Percentiles rank a stretch among this genome's conserved stretches.
Evolutionary conservation across 2,113 vertebrate genomes (phyloP).

Genomic region (Oreocharis arfaki): DNA sequence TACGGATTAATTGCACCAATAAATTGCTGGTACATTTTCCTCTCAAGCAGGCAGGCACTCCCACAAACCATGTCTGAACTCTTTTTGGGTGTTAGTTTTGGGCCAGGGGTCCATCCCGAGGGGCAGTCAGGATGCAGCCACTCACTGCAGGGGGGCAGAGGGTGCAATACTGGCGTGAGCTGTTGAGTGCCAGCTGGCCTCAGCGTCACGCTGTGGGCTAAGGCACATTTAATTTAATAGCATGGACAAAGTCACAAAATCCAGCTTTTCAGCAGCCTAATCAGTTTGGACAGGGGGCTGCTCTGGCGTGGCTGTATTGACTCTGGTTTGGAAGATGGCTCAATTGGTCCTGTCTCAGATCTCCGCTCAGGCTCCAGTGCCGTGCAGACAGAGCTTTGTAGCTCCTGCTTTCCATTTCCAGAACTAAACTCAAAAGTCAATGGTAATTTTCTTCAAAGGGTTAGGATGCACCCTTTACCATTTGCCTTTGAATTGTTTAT

Average conservation of each 20-base stretch:
- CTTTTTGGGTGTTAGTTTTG: fast-evolving
- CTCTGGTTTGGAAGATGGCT: neutral
- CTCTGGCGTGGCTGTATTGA: neutral
- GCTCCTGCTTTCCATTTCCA: neutral
- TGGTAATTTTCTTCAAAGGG: constrained; percentile 18
- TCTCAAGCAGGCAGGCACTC: neutral
- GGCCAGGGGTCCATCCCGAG: neutral
- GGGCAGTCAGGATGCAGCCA: neutral
- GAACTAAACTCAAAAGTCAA: constrained; percentile 19
- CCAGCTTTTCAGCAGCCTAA: neutral
- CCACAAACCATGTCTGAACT: fast-evolving
- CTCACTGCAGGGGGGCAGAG: fast-evolving
- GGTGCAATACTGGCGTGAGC: fast-evolving
- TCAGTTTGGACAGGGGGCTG: neutral
- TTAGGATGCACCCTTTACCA: neutral
- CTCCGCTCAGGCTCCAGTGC: neutral
- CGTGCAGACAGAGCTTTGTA: neutral
- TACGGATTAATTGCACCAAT: neutral
- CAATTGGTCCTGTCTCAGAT: neutral
- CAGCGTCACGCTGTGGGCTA: fast-evolving
- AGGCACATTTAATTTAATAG: neutral
- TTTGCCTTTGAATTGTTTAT: neutral
- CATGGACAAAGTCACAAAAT: neutral
- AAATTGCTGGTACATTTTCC: fast-evolving
- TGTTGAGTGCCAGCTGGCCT: neutral